A percentile compares a stretch with the other conserved stretches of the same genome.
These are phyloP conservation scores for Mythimna ferrago DNA, from an alignment of 2,888 invertebrate species.

Conservation along the genomic window DNA sequence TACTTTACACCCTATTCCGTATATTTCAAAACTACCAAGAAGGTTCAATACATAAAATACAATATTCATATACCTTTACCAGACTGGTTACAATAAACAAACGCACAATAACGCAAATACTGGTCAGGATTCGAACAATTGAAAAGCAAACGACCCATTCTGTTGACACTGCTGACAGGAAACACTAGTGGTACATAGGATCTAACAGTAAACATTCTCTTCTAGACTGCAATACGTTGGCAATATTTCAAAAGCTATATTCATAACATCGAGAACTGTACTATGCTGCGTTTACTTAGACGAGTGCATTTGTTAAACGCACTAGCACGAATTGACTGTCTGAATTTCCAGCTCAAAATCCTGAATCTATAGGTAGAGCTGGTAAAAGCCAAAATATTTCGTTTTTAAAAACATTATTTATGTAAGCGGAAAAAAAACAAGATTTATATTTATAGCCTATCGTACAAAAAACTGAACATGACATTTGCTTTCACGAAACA, in stretches of 20 bases:
- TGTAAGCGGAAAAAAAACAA: too few relatives aligned
- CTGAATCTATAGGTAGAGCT: too few relatives aligned
- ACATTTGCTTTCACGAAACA: conserved; percentile 6
- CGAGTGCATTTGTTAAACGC: conserved; percentile 2
- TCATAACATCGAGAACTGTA: not conserved
- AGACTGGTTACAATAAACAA: too few relatives aligned
- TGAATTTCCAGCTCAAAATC: too few relatives aligned
- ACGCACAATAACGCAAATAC: not conserved
- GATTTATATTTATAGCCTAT: too few relatives aligned
- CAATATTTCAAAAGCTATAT: conserved; percentile 32
- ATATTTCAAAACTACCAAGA: too few relatives aligned
- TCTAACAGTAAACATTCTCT: not conserved
- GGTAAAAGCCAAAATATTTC: too few relatives aligned
- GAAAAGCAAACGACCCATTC: not conserved
- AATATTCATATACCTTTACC: too few relatives aligned
- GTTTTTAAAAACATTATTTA: too few relatives aligned
- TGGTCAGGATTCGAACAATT: not conserved
- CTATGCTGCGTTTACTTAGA: not conserved
- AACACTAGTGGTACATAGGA: not conserved
- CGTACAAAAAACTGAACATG: not conserved
- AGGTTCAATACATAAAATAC: too few relatives aligned
- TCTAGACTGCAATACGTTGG: conserved; percentile 5
- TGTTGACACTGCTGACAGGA: not conserved
- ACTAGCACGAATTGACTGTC: not conserved
- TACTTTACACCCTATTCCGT: too few relatives aligned